Conservation (phyloP, 2,113 vertebrate genomes). For the Otis tarda region DNA sequence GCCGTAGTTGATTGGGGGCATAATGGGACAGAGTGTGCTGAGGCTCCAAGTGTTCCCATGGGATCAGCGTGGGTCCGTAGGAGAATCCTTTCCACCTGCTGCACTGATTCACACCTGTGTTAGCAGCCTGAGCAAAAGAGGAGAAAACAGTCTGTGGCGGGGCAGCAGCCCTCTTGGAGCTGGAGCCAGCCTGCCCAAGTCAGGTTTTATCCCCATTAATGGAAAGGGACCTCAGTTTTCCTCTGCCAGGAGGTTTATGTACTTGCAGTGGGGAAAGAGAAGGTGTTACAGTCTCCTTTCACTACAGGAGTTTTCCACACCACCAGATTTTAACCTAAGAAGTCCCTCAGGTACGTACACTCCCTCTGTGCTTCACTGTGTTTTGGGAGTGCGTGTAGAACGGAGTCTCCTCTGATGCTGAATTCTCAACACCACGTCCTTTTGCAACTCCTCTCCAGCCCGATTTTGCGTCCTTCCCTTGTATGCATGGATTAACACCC, state of each 20-base stretch:
- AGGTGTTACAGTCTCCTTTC: not conserved
- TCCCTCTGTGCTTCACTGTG: not conserved
- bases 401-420: not conserved
- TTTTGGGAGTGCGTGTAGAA: accelerated
- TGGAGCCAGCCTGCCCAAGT: not conserved
- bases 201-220: not conserved
- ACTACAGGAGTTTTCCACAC: not conserved
- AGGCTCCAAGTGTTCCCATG: not conserved
- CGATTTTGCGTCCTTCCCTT: not conserved
- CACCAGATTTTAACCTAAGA: not conserved
- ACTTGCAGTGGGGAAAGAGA: not conserved
- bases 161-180: no score
- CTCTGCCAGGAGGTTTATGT: not conserved
- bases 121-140: not conserved
- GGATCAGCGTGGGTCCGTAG: accelerated
- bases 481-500: not conserved
- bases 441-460: not conserved
- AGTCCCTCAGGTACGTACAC: not conserved
- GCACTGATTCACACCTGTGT: not conserved
- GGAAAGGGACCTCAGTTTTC: not conserved
- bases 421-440: accelerated
- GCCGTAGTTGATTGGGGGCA: accelerated
- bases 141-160: accelerated
- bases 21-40: not conserved
- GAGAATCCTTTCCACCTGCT: not conserved